Base-by-base conservation (phyloP, 2,113 vertebrate genomes). In the Clarias batrachus region DNA sequence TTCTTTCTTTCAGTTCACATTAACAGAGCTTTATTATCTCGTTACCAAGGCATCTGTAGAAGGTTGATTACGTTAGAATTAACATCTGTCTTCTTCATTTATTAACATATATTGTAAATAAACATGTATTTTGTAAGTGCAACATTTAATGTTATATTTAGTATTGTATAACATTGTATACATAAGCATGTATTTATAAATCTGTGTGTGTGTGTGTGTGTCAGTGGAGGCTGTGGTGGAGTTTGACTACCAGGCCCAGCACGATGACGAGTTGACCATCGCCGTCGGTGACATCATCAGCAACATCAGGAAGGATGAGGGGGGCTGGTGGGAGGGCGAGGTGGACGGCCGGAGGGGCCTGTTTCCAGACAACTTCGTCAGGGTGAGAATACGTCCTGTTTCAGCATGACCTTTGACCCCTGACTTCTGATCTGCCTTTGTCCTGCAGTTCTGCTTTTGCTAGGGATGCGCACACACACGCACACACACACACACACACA, bases 301-400 rank as follows among this genome's bases (percentile, higher is more conserved):
- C 94, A 97, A 98, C 94, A 97, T 99, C 92, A 97, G 95, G 92
- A 97, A 97, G 90, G 97, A 99, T 91, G 97, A 98, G 90, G 98
- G 98, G 92, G 98, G 98, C 90, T 99, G 98, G 98, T 99, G 98
- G 98, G 98, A 98, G 93, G 98, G 98, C 84, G 97, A 99, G 96
- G 95, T 99, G 94, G 96, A 96, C 74, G 98, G 98, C 94, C 96
- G 97, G 92, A 96, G 97, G 96, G 98, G 98, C 92, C 95, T 99
- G 90, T 99, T 99, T 94, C 98, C 98, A 83, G 98, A 99, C 95
- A 99, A 99, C 96, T 99, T 99, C 92, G 97, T 99, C 94, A 96
- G 97, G 96, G 98, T 99, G 96, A 98, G 97, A 63, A 23, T 97
- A 80, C 41, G 57, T 95, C 92, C 21, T 70, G 77, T 48, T 80